Evolutionary conservation across 2,888 invertebrate species (phyloP), one percentile per base, ranked within the genome.

Genomic region (Cosmopolites sordidus): DNA sequence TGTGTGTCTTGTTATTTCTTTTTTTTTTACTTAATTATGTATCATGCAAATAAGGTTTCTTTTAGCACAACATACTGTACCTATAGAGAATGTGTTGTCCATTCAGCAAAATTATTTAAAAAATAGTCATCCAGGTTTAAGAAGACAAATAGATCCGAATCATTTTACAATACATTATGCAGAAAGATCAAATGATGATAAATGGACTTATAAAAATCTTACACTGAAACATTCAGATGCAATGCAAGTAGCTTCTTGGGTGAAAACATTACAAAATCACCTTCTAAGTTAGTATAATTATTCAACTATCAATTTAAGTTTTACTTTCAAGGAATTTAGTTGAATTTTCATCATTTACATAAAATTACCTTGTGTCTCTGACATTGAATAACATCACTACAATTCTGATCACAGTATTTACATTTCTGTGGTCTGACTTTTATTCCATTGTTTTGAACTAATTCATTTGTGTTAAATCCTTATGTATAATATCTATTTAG

Each of bases 131-230:
- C 70, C 71, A 61, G 4, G 12, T 33, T 33, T 33, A 54, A 67
- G 67, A 40, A 63, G 64, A 43, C 53, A 60, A 50, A 59, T 69
- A 30, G 69, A 73, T 53, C 75, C 76, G 6, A 73, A 76, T 50
- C 75, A 78, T 61, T 83, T 82, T 62, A 75, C 80, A 40, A 76
- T 84, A n/a, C 80, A 84, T 63, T 84, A 83, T 69, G 83, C 81
- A 0, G 79, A 79, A 12, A 71, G 75, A 40, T 75, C 75, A 6
- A 70, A 77, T 48, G 78, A 79, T 61, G 80, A 80, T 64, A 76
- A 78, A 61, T 83, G 82, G 83, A 76, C 78, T 37, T 76, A 81
- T 59, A 76, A 78, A 58, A 76, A 74, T 27, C 71, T 83, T 16
- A 77, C 76, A 1, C 75, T 84, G 66, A 78, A 78, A 63, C 83